Evolutionary conservation across 2,113 vertebrate species (phyloP).

Genomic region (Mola mola): DNA sequence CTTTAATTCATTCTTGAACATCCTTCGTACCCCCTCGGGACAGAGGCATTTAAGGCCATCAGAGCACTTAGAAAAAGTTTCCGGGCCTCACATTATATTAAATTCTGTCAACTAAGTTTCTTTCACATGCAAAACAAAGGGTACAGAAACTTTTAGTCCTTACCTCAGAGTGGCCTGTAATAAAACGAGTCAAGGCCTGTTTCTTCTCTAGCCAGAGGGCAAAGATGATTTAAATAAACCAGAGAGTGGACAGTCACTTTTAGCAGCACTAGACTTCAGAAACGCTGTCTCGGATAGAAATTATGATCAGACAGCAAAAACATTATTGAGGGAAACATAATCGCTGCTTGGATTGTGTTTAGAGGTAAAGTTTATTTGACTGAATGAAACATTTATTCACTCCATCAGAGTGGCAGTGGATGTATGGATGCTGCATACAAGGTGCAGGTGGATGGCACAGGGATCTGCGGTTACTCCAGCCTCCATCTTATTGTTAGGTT

Average conservation of each 20-base stretch:
- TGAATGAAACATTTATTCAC: too few relatives aligned
- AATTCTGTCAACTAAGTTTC: constrained; percentile 5
- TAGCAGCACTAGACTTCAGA: neutral
- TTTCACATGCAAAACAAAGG: constrained; percentile 28
- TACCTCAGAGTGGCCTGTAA: constrained; percentile 25
- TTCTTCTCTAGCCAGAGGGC: constrained; percentile 33
- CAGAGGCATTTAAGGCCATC: neutral
- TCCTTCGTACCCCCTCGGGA: neutral
- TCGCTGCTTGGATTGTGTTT: too few relatives aligned
- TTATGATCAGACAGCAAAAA: too few relatives aligned
- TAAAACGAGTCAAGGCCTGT: constrained; percentile 48
- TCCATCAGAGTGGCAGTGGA: too few relatives aligned
- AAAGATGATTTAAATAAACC: constrained; percentile 46
- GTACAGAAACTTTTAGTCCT: constrained; percentile 22
- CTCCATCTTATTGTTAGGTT: too few relatives aligned
- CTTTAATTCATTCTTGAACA: neutral
- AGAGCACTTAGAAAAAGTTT: neutral
- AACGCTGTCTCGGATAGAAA: too few relatives aligned
- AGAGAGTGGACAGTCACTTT: constrained; percentile 6
- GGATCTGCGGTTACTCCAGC: too few relatives aligned
- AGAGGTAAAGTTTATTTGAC: too few relatives aligned
- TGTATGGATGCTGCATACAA: too few relatives aligned
- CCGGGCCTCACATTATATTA: constrained; percentile 10
- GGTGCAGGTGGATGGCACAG: too few relatives aligned
- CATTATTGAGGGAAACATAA: too few relatives aligned